These are phyloP conservation scores for Esox masquinongy DNA, from an alignment of 2,797 vertebrate genomes.

Conservation along the genomic window DNA sequence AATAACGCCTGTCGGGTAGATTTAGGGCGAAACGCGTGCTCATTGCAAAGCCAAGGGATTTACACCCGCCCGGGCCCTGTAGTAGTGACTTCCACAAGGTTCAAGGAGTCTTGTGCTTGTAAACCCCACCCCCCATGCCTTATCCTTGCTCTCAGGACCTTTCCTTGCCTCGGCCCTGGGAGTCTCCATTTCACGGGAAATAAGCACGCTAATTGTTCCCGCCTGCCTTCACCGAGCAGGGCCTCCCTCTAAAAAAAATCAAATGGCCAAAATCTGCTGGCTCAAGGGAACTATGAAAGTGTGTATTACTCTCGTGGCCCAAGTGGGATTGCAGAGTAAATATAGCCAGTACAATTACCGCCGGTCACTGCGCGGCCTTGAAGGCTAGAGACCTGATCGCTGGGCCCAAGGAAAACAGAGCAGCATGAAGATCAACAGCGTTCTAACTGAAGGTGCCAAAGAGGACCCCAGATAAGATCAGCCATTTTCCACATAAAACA, in stretches of 20 bases:
- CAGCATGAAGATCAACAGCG: neutral
- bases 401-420: neutral
- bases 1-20: no score
- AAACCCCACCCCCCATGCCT: neutral
- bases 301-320: slow-evolving; percentile 3
- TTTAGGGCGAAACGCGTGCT: no score
- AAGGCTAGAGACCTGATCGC: neutral
- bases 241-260: slow-evolving; percentile 8
- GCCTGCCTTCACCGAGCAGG: neutral
- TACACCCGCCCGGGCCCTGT: slow-evolving; percentile 1
- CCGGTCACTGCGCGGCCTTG: neutral
- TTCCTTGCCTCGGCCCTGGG: slow-evolving; percentile 11
- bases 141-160: neutral
- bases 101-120: slow-evolving; percentile 24
- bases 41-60: slow-evolving; percentile 4
- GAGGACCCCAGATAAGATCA: slow-evolving; percentile 13
- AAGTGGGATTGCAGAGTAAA: slow-evolving; percentile 8
- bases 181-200: slow-evolving; percentile 39
- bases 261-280: neutral
- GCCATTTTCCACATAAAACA: slow-evolving; percentile 1
- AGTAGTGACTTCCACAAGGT: slow-evolving; percentile 6
- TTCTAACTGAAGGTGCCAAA: slow-evolving; percentile 4
- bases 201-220: slow-evolving; percentile 41
- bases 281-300: neutral
- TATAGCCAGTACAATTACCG: slow-evolving; percentile 5